These are phyloP conservation scores for Polydrusus cervinus DNA, from an alignment of 2,888 invertebrate species.

Conservation along the genomic window DNA sequence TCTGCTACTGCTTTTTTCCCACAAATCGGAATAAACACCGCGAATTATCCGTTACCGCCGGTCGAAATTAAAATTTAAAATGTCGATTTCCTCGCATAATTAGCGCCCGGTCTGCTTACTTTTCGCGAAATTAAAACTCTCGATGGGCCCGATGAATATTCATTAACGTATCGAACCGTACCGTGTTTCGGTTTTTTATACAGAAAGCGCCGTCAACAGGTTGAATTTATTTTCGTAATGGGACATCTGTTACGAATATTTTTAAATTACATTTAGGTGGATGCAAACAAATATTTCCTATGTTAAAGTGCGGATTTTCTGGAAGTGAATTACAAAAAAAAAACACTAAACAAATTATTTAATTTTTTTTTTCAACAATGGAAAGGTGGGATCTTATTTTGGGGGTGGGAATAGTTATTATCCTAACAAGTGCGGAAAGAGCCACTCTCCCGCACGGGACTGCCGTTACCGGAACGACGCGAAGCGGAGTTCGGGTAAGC, in stretches of 20 bases:
- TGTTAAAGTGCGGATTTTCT: no score
- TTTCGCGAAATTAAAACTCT: constrained; percentile 52
- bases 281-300: no score
- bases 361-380: no score
- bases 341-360: no score
- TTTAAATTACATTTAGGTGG: constrained; percentile 35
- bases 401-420: no score
- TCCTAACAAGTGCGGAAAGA: no score
- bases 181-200: constrained; percentile 31
- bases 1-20: constrained; percentile 18
- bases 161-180: constrained; percentile 49
- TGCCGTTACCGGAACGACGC: no score
- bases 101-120: constrained; percentile 48
- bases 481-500: no score
- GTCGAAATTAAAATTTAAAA: constrained; percentile 51
- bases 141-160: constrained; percentile 49
- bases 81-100: constrained; percentile 52
- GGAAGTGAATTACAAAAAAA: no score
- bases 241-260: constrained; percentile 4
- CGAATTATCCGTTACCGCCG: constrained; percentile 42
- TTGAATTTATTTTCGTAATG: constrained; percentile 29
- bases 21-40: constrained; percentile 19
- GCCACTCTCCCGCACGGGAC: no score
- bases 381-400: no score
- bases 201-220: constrained; percentile 40